phyloP scores from a whole-genome alignment of 2,113 vertebrate genomes.

The Cinclus cinclus region DNA sequence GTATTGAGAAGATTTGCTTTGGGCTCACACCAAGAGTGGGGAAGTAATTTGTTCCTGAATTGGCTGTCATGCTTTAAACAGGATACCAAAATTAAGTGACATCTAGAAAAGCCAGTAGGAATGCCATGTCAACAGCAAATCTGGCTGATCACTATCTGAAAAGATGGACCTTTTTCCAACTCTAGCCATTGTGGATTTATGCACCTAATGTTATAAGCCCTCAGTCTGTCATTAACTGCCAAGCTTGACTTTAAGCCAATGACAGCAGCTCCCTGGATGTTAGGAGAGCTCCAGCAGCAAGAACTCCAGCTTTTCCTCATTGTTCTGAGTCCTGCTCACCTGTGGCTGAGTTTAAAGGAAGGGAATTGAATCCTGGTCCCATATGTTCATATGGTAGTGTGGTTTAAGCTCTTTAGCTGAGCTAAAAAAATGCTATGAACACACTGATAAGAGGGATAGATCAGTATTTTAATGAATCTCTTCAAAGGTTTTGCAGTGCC shows the following conservation, averaged over 20 bases:
- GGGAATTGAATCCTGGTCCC: not conserved
- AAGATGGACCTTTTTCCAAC: not conserved
- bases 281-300: constrained; percentile 6
- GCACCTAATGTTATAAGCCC: not conserved
- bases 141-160: constrained; percentile 1
- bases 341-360: not conserved
- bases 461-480: constrained; percentile 10
- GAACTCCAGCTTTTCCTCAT: not conserved
- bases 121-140: constrained; percentile 11
- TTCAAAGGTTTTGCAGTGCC: not conserved
- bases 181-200: constrained; percentile 4
- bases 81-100: not conserved
- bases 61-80: not conserved
- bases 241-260: constrained; percentile 32
- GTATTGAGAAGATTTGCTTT: not conserved
- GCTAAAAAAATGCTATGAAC: not conserved
- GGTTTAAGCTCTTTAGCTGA: not conserved
- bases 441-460: not conserved
- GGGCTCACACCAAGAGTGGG: not conserved
- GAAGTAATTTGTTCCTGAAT: constrained; percentile 2
- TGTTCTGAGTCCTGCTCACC: not conserved
- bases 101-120: constrained; percentile 2
- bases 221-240: constrained; percentile 14
- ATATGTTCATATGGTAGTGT: not conserved
- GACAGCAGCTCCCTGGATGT: constrained; percentile 24